Percentiles rank a stretch among this genome's conserved stretches.
These are phyloP conservation scores for Morpho achilles DNA, from an alignment of 2,888 invertebrate genomes.

Conservation along the genomic window DNA sequence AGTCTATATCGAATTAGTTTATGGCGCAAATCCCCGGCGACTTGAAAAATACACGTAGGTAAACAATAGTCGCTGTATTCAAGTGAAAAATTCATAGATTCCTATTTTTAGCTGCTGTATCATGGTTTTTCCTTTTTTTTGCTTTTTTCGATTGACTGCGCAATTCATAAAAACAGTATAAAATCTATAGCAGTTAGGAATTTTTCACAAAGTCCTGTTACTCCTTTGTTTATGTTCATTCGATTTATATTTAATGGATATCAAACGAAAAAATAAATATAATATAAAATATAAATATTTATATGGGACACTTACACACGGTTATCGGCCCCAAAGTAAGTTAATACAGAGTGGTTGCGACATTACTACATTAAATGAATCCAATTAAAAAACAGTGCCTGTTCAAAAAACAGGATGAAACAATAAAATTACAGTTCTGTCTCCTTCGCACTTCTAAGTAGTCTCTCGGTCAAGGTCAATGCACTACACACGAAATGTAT, in stretches of 20 bases:
- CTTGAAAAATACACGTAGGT: conserved; percentile 22
- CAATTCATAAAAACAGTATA: conserved; percentile 19
- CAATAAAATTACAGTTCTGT: no score
- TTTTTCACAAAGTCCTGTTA: conserved; percentile 10
- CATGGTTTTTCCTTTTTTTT: conserved; percentile 14
- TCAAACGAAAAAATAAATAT: no score
- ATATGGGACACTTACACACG: no score
- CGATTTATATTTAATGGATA: background rate
- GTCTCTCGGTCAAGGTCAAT: no score
- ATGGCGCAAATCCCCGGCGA: conserved; percentile 17
- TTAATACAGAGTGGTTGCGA: no score
- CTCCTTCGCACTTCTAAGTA: no score
- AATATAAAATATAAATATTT: no score
- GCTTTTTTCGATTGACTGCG: conserved; percentile 20
- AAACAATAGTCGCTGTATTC: conserved; percentile 25
- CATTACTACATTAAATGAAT: no score
- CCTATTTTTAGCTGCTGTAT: conserved; percentile 19
- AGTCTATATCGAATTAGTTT: conserved; percentile 16
- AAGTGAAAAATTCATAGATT: conserved; percentile 29
- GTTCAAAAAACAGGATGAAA: no score
- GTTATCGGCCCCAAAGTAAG: no score
- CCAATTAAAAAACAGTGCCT: no score
- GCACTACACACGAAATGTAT: no score
- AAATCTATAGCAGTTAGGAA: background rate
- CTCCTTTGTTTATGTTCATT: conserved; percentile 4